Percentiles rank a stretch among this genome's conserved stretches.
These are phyloP conservation scores for Busseola fusca DNA, from an alignment of 2,888 invertebrate genomes.

Conservation along the genomic window DNA sequence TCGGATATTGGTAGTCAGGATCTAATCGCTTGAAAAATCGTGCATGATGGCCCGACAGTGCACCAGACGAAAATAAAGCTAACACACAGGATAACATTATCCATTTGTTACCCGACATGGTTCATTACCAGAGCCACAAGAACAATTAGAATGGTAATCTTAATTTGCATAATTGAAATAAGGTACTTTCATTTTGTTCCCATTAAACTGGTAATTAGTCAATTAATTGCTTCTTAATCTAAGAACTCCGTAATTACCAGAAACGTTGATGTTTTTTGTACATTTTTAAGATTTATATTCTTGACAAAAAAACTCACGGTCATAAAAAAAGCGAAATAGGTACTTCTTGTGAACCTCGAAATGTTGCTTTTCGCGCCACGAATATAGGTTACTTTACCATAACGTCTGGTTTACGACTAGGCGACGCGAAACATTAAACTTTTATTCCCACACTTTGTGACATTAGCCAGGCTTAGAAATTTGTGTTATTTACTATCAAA, in stretches of 20 bases:
- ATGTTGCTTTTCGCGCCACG: slow-evolving; percentile 59
- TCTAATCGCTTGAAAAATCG: slow-evolving; percentile 9
- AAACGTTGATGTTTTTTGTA: neutral
- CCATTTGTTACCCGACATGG: slow-evolving; percentile 29
- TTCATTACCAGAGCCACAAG: slow-evolving; percentile 1
- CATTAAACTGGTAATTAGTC: slow-evolving; percentile 30
- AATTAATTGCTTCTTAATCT: slow-evolving; percentile 23
- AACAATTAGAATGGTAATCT: slow-evolving; percentile 4
- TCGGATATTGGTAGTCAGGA: slow-evolving; percentile 58
- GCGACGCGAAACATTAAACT: slow-evolving; percentile 72
- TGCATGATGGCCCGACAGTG: rapidly evolving
- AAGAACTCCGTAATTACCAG: slow-evolving; percentile 6
- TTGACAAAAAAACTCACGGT: slow-evolving; percentile 23
- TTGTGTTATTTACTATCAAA: slow-evolving; percentile 53
- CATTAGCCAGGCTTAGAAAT: slow-evolving; percentile 65
- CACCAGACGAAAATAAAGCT: neutral
- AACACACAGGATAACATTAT: slow-evolving; percentile 28
- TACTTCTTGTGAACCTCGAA: slow-evolving; percentile 56
- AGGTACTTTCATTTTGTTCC: neutral
- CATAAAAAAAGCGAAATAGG: slow-evolving; percentile 46
- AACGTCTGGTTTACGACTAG: slow-evolving; percentile 71
- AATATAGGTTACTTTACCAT: slow-evolving; percentile 69
- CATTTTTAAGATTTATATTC: slow-evolving; percentile 14
- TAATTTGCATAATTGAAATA: slow-evolving; percentile 7
- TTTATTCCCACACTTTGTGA: slow-evolving; percentile 71